Conservation (phyloP, 2,888 invertebrate genomes). For the Mongoloraphidia duomilia region DNA sequence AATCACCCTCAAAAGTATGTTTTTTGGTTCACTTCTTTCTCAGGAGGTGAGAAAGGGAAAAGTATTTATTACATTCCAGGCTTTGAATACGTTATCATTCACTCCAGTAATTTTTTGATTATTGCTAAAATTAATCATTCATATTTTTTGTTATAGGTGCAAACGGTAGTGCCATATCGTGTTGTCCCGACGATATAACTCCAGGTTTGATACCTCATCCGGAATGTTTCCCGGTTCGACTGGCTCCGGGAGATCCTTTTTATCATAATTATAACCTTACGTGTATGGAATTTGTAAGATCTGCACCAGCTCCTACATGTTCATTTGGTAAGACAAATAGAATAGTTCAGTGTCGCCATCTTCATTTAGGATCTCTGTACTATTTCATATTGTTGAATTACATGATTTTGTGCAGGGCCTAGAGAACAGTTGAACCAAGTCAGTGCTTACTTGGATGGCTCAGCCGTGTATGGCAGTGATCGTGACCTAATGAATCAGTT, state of each 20-base stretch:
- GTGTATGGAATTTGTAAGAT: conserved; percentile 78
- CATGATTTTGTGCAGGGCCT: conserved; percentile 35
- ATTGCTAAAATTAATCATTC: too few relatives aligned
- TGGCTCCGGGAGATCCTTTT: conserved; percentile 53
- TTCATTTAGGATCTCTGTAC: not conserved
- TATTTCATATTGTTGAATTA: not conserved
- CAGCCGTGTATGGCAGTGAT: conserved; percentile 62
- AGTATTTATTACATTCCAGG: too few relatives aligned
- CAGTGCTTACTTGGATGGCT: conserved; percentile 70
- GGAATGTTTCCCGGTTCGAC: conserved; percentile 64
- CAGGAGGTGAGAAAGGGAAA: too few relatives aligned
- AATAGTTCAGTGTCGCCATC: not conserved
- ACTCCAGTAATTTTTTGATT: not conserved
- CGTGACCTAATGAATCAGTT: conserved; percentile 33
- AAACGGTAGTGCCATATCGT: conserved; percentile 57
- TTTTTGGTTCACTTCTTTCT: too few relatives aligned
- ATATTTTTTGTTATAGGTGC: conserved; percentile 26
- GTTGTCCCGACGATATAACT: conserved; percentile 35
- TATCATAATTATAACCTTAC: conserved; percentile 49
- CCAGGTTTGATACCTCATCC: conserved; percentile 38
- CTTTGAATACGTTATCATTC: not conserved
- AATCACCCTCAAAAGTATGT: too few relatives aligned
- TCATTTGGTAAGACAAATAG: conserved; percentile 40
- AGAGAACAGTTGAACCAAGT: conserved; percentile 78
- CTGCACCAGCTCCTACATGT: conserved; percentile 64